phyloP scores from a whole-genome alignment of 2,888 invertebrate species.

The Papilio protenor region DNA sequence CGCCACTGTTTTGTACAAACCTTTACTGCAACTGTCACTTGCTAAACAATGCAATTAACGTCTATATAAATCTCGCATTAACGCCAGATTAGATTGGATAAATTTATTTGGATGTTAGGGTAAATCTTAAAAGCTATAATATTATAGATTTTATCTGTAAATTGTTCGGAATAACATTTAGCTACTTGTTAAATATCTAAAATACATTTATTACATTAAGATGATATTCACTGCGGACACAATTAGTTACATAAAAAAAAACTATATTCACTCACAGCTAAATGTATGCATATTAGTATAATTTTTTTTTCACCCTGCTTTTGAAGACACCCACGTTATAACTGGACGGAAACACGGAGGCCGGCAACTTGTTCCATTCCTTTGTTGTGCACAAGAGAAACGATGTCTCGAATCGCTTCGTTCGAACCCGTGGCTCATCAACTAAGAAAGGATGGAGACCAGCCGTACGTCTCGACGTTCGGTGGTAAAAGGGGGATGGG shows the following conservation, averaged over 20 bases:
- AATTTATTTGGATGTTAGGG: neutral
- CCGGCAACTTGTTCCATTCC: no score
- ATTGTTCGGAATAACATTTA: neutral
- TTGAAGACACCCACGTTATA: no score
- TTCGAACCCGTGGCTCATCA: no score
- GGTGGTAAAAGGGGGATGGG: no score
- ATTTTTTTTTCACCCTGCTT: no score
- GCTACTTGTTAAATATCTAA: neutral
- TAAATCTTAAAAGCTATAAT: neutral
- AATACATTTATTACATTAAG: neutral
- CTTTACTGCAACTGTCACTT: neutral
- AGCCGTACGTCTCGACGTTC: no score
- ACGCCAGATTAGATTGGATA: neutral
- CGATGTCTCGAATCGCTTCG: no score
- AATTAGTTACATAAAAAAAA: neutral
- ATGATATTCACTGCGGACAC: no score
- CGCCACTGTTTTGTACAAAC: neutral
- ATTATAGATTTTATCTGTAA: neutral
- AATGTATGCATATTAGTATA: neutral
- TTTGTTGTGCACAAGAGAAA: no score
- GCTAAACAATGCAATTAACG: neutral
- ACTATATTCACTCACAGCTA: neutral
- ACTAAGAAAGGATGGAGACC: no score
- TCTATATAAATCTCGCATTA: constrained; percentile 1
- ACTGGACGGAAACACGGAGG: no score